These are phyloP conservation scores for Mustela lutreola DNA, from an alignment of 2,113 vertebrate genomes.

Conservation along the genomic window DNA sequence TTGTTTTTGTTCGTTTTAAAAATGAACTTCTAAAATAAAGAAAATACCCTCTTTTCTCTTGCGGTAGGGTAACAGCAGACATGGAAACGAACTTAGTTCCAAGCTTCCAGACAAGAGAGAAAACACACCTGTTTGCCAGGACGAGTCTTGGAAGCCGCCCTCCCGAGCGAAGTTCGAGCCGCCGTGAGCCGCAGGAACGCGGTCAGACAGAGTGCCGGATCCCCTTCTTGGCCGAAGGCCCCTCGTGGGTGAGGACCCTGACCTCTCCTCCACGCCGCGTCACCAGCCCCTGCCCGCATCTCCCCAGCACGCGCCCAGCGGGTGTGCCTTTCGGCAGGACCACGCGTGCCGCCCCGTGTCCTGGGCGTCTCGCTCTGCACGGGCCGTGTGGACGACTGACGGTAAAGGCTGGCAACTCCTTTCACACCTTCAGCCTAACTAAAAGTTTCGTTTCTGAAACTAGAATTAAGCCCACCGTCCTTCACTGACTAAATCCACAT, in stretches of 20 bases:
- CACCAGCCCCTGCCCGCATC: rapidly evolving
- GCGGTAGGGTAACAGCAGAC: background rate
- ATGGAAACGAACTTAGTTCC: conserved; percentile 20
- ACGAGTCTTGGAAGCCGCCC: background rate
- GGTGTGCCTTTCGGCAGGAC: rapidly evolving
- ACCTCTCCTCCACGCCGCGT: rapidly evolving
- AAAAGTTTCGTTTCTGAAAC: background rate
- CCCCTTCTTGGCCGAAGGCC: rapidly evolving
- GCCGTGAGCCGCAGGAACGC: rapidly evolving
- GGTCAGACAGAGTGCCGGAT: background rate
- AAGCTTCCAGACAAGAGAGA: conserved; percentile 27
- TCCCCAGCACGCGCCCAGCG: background rate
- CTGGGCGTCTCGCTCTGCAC: background rate
- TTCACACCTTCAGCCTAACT: background rate
- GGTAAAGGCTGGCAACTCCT: too few relatives aligned
- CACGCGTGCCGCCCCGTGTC: rapidly evolving
- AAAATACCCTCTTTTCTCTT: background rate
- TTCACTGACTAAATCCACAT: background rate
- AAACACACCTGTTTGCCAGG: background rate
- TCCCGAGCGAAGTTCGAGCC: background rate
- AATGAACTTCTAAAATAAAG: background rate
- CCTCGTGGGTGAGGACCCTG: rapidly evolving
- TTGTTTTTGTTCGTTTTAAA: background rate
- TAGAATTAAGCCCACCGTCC: background rate
- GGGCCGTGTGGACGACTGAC: rapidly evolving